Evolutionary conservation across 2,797 vertebrate species (phyloP).

Genomic region (Pitangus sulphuratus): DNA sequence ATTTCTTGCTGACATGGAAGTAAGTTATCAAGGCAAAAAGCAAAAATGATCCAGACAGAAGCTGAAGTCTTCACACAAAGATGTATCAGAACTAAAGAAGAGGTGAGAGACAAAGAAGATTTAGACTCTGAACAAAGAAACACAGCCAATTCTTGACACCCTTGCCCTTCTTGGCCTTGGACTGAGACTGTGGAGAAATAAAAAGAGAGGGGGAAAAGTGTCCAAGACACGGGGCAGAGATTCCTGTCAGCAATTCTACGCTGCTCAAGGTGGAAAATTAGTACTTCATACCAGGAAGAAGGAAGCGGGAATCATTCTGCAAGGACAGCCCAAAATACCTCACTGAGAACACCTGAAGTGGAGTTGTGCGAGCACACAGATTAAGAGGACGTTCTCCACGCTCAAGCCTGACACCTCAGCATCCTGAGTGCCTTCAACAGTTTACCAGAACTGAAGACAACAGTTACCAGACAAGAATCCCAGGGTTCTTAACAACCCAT

Average conservation of each 20-base stretch:
- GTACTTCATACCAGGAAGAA: not conserved
- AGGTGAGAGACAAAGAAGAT: not conserved
- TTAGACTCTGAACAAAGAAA: not conserved
- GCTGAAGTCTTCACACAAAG: not conserved
- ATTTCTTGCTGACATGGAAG: not conserved
- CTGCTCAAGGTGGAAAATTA: not conserved
- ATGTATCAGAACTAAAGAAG: not conserved
- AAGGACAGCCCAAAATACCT: not conserved
- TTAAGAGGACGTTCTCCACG: accelerated
- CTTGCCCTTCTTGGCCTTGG: not conserved
- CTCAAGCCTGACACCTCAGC: not conserved
- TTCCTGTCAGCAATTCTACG: not conserved
- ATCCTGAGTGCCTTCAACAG: accelerated
- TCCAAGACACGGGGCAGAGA: not conserved
- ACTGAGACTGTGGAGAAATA: not conserved
- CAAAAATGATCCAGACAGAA: not conserved
- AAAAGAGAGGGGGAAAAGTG: not conserved
- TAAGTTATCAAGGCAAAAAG: not conserved
- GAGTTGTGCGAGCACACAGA: accelerated
- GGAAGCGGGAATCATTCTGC: not conserved
- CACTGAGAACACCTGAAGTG: accelerated
- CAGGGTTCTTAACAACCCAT: not conserved
- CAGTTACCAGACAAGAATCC: not conserved
- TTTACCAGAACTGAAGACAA: not conserved
- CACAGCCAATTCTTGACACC: not conserved